These are phyloP conservation scores for Cheilosia urbana DNA, from an alignment of 2,888 invertebrate species.

Conservation along the genomic window DNA sequence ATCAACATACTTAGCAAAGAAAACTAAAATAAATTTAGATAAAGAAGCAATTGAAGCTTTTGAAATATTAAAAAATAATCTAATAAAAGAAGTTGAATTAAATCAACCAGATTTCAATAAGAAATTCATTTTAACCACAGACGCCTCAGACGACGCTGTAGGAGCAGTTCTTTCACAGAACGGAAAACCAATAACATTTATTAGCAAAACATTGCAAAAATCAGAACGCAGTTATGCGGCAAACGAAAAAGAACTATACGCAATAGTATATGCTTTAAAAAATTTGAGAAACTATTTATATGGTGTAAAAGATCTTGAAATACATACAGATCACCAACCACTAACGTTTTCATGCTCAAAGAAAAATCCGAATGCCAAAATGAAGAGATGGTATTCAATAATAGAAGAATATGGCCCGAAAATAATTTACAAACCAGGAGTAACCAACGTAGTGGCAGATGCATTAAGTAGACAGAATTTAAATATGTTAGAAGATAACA, in stretches of 20 bases:
- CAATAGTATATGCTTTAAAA: neutral
- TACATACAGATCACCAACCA: slow-evolving; percentile 48
- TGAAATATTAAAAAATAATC: no score
- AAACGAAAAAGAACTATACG: slow-evolving; percentile 52
- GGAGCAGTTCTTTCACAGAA: slow-evolving; percentile 2
- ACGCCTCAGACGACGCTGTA: slow-evolving; percentile 15
- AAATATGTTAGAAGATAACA: neutral
- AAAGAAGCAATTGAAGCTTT: no score
- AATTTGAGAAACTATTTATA: slow-evolving; percentile 46
- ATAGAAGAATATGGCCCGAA: slow-evolving; percentile 67
- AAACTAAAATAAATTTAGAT: no score
- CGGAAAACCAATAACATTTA: slow-evolving; percentile 11
- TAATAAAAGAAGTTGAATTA: no score
- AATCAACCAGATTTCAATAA: neutral
- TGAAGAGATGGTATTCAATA: slow-evolving; percentile 7
- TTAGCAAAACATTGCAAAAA: slow-evolving; percentile 23
- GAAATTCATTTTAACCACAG: neutral
- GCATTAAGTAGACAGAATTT: slow-evolving; percentile 42
- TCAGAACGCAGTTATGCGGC: slow-evolving; percentile 44
- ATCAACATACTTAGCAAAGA: no score
- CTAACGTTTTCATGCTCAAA: slow-evolving; percentile 57
- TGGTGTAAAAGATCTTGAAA: slow-evolving; percentile 7
- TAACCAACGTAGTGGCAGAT: slow-evolving; percentile 55
- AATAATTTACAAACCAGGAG: slow-evolving; percentile 64
- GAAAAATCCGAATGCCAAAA: slow-evolving; percentile 55